A percentile compares a stretch with the other conserved stretches of the same genome.
Evolutionary conservation across 2,888 invertebrate genomes (phyloP).

Genomic region (Spialia ferax): DNA sequence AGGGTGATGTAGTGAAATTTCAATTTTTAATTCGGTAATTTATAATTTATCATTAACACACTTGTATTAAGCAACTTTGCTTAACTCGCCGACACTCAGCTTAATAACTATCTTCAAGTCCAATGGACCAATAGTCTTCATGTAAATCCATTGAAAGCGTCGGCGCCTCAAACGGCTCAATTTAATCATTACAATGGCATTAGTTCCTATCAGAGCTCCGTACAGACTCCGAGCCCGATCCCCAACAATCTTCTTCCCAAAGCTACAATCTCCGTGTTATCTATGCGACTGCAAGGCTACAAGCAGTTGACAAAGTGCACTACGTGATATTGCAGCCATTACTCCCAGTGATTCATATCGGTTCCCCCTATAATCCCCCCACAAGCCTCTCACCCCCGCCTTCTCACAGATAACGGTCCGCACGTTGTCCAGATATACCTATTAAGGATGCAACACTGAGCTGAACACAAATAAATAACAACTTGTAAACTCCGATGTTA

Average conservation of each 20-base stretch:
- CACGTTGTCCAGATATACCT: conserved; percentile 71
- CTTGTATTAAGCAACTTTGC: too few relatives aligned
- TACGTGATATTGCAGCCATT: conserved; percentile 86
- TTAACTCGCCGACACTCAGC: too few relatives aligned
- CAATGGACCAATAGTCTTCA: neutral
- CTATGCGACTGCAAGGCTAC: conserved; percentile 82
- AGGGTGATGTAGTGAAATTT: too few relatives aligned
- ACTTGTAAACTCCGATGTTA: conserved; percentile 55
- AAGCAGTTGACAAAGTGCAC: conserved; percentile 86
- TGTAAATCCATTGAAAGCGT: conserved; percentile 27
- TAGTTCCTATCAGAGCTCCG: conserved; percentile 28
- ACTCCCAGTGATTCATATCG: conserved; percentile 85
- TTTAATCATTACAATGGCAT: conserved; percentile 40
- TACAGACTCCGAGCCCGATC: conserved; percentile 33
- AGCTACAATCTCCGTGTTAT: conserved; percentile 77
- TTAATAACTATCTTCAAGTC: too few relatives aligned
- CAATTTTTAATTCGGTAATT: too few relatives aligned
- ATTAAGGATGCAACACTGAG: conserved; percentile 68
- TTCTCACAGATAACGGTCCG: conserved; percentile 70
- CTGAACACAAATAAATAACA: conserved; percentile 61
- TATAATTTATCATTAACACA: too few relatives aligned
- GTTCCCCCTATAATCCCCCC: conserved; percentile 59
- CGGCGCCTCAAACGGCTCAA: conserved; percentile 33
- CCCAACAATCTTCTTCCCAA: conserved; percentile 66
- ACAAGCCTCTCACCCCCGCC: conserved; percentile 57